Percentiles rank a stretch among this genome's conserved stretches.
phyloP scores from a whole-genome alignment of 2,797 vertebrate species.

The Hydrolagus colliei region DNA sequence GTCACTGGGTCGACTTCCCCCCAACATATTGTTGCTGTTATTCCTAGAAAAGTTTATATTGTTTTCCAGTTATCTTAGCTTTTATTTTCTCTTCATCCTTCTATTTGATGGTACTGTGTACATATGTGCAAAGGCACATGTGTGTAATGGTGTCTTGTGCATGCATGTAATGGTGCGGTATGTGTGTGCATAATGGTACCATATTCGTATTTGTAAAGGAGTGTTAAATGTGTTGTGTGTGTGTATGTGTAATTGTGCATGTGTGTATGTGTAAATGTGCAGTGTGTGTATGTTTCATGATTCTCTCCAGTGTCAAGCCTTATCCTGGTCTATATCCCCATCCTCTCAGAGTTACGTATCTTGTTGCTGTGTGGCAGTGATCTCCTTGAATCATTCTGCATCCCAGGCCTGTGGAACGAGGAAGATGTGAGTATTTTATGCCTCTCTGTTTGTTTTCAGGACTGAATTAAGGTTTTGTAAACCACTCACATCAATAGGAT shows the following conservation, averaged over 20 bases:
- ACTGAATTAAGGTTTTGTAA: neutral
- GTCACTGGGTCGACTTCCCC: neutral
- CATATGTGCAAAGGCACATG: too few species aligned
- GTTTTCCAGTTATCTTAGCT: too few species aligned
- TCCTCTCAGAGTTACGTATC: slow-evolving; percentile 76
- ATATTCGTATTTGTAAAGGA: too few species aligned
- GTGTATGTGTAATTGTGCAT: too few species aligned
- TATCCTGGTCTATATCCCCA: slow-evolving; percentile 1
- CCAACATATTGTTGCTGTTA: slow-evolving; percentile 20
- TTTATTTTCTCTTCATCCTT: too few species aligned
- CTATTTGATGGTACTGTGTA: too few species aligned
- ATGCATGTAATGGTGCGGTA: too few species aligned
- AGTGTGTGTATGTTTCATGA: too few species aligned
- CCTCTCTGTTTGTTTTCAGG: neutral
- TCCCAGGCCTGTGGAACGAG: slow-evolving; percentile 95
- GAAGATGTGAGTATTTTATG: slow-evolving; percentile 74
- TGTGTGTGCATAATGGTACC: too few species aligned
- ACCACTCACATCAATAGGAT: neutral
- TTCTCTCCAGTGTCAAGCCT: neutral
- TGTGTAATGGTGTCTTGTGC: too few species aligned
- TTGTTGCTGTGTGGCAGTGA: slow-evolving; percentile 93
- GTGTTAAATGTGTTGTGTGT: too few species aligned
- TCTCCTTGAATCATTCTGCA: slow-evolving; percentile 94
- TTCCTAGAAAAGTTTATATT: neutral
- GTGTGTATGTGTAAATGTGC: neutral